These are phyloP conservation scores for Gnathonemus echidnorhynchus DNA, from an alignment of 2,113 vertebrate species.

Conservation along the genomic window DNA sequence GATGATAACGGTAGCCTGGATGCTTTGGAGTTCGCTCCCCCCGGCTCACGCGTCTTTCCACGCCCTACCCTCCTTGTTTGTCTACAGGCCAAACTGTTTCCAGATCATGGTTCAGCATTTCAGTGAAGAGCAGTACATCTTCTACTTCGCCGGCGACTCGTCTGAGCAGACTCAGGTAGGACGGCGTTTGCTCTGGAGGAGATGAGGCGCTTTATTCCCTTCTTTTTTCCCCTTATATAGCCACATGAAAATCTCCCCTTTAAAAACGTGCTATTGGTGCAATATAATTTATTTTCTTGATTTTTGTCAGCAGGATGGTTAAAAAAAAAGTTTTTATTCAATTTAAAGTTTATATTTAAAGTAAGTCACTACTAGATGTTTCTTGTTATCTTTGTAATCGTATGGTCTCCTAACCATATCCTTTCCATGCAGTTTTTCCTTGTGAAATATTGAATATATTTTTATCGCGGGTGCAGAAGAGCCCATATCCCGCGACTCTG, in stretches of 20 bases:
- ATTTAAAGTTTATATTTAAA: not conserved
- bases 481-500: not conserved
- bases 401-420: not conserved
- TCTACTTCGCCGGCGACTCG: slow-evolving; percentile 94
- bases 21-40: not conserved
- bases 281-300: not conserved
- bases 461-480: not conserved
- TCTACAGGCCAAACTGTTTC: slow-evolving; percentile 96
- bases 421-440: not conserved
- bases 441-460: not conserved
- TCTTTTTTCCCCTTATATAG: not conserved
- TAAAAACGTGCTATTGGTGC: not conserved
- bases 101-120: slow-evolving; percentile 99
- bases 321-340: not conserved
- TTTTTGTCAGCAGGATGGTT: not conserved
- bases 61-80: not conserved
- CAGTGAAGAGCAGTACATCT: slow-evolving; percentile 98
- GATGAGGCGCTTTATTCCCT: not conserved
- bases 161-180: slow-evolving; percentile 91
- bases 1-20: not conserved
- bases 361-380: not conserved
- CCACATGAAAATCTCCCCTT: not conserved
- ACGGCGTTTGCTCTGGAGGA: not conserved
- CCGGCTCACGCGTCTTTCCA: not conserved
- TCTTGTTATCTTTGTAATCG: not conserved